Base-by-base conservation (phyloP, 2,888 invertebrate genomes). In the Erebia palarica region DNA sequence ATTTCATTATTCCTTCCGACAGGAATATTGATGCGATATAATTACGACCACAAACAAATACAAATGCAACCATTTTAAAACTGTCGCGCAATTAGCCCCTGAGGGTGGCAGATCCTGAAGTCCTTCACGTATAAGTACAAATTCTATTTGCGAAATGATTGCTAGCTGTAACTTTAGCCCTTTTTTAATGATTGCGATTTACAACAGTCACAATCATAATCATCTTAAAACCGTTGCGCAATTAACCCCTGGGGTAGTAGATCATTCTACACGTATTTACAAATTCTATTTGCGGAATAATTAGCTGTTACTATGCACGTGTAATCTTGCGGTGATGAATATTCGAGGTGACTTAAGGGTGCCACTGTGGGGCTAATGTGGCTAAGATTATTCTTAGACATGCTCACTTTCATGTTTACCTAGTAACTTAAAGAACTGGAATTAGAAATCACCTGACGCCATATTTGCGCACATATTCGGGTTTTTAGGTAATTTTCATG, bases 311-410 rank as follows among this genome's bases (percentile, higher is more conserved):
- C 69, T 68, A 70, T 69, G 69, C 69, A 68, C 72, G 64, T 79
- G 84, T 87, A 86, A 89, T 87, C 83, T 82, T 86, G 85, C 80
- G 81, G 82, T 88, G 81, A 87, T 91, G 91, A 91, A 91, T 91
- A 91, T 91, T 89, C 89, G 84, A 89, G 85, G 79, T 84, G 83
- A 58, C 70, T 73, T 51, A 75, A 83, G 81, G 85, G 81, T 70
- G 77, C 70, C 69, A 77, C 73, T 76, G 82, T 84, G 86, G 84
- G 84, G 84, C 82, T 83, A 86, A 83, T 86, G 85, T 86, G 78
- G 81, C 84, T 85, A 85, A 84, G 86, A 88, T 89, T 89, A 89
- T 88, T 87, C 87, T 81, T 78, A 78, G 88, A 87, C 89, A 89
- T 88, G 58, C n/a, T 36, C 36, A 59, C 27, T 73, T 80, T 84